Base-by-base conservation (phyloP, 2,797 vertebrate genomes). In the Onychomys torridus region DNA sequence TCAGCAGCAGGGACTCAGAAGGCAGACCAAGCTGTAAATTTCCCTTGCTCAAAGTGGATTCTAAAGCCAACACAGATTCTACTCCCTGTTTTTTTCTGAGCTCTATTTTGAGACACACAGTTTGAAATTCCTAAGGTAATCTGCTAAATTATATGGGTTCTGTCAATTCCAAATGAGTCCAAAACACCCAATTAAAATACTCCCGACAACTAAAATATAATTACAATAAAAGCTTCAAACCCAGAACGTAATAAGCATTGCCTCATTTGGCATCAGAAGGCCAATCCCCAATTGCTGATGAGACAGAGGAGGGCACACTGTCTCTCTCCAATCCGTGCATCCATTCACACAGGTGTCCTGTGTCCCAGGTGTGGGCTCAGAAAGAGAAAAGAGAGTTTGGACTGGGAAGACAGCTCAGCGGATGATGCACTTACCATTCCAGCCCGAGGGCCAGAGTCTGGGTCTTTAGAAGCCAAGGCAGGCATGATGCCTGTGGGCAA, bases 21-120 rank as follows among this genome's bases (percentile, higher is more conserved):
- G 88, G 71, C 87, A 69, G 59, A 29, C 17, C 25, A 5, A 21
- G 79, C 92, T 97, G 89, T 67, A 86, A 76, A 86, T 82, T 93
- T 94, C 91, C 95, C 91, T 75, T 52, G 79, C 57, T 96, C 86
- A 93, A 94, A 89, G 93, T 93, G 88, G 84, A 89, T 88, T 95
- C 95, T 78, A 95, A 93, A 94, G 52, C 76, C 87, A 88, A 85
- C 34, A 92, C 78, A 94, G 71, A 86, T 78, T 86, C 95, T 59
- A 25, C 83, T 40, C 55, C 55, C 49, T 16, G 5, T 40, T 57
- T 79, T 75, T 85, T 46, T 61, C 4, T 21, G 25, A 75, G 82
- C 55, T 97, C 92, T 98, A 90, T 97, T 96, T 96, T 93, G 57
- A 96, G 97, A 97, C 46, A 95, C n/a, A 88, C 75, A 88, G 91